A percentile compares a stretch with the other conserved stretches of the same genome.
Evolutionary conservation across 2,113 vertebrate species (phyloP).

Genomic region (Mirounga angustirostris): DNA sequence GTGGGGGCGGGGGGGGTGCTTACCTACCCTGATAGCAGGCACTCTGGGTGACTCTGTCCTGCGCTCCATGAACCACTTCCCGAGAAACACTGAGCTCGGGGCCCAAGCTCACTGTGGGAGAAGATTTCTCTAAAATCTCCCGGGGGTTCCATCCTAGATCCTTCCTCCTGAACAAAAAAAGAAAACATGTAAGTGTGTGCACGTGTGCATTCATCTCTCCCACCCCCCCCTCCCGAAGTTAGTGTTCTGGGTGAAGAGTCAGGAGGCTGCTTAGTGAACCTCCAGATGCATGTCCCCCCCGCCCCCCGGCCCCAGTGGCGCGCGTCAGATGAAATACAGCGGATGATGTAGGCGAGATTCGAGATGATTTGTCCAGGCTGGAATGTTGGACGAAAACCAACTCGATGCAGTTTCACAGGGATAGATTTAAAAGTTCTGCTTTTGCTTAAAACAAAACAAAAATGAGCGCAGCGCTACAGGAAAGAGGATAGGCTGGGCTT

Average conservation of each 20-base stretch:
- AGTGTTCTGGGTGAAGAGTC: neutral
- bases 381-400: constrained; percentile 2
- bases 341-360: neutral
- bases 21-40: fast-evolving
- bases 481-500: neutral
- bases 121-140: neutral
- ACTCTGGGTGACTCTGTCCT: neutral
- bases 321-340: neutral
- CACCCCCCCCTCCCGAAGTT: fast-evolving
- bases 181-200: fast-evolving
- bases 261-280: neutral
- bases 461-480: fast-evolving
- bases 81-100: neutral
- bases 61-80: neutral
- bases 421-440: neutral
- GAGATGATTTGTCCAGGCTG: neutral
- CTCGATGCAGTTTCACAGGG: neutral
- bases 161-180: neutral
- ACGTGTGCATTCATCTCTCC: fast-evolving
- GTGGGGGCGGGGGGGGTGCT: no score
- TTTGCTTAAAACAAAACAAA: constrained; percentile 41
- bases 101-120: no score
- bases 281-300: neutral
- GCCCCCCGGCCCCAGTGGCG: neutral
- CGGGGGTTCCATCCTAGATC: fast-evolving